Percentiles rank a stretch among this genome's conserved stretches.
phyloP scores from a whole-genome alignment of 1,140 invertebrate genomes.

The Mycetomoellerius zeteki region DNA sequence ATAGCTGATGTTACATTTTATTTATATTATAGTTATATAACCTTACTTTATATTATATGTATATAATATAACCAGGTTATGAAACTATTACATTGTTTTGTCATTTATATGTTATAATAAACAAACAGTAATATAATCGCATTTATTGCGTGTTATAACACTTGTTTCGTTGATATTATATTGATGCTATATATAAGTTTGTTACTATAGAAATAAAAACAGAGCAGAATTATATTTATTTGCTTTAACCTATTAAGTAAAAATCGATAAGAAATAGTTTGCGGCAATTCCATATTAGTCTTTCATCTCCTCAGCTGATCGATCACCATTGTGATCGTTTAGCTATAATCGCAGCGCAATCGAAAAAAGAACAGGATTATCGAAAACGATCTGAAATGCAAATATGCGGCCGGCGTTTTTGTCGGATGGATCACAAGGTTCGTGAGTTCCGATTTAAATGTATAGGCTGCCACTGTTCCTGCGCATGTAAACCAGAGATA shows the following conservation, averaged over 20 bases:
- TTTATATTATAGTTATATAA: no score
- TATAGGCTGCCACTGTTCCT: background rate
- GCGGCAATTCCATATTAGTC: background rate
- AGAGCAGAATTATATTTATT: background rate
- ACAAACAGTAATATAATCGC: no score
- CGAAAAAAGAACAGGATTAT: conserved; percentile 43
- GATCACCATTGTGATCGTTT: background rate
- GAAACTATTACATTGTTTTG: no score
- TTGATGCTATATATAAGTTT: background rate
- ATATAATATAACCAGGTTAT: no score
- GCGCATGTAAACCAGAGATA: conserved; percentile 61
- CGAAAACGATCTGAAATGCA: conserved; percentile 80
- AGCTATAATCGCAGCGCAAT: conserved; percentile 44
- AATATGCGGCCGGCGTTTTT: conserved; percentile 76
- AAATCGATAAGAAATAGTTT: background rate
- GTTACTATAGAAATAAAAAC: background rate
- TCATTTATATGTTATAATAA: no score
- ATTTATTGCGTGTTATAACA: no score
- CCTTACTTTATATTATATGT: no score
- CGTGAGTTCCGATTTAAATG: conserved; percentile 78
- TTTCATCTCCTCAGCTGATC: conserved; percentile 10
- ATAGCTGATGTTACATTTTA: no score
- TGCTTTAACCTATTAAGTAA: background rate
- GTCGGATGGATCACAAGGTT: conserved; percentile 76
- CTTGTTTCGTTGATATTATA: no score